phyloP scores from a whole-genome alignment of 2,113 vertebrate species.

The Dasyurus viverrinus region DNA sequence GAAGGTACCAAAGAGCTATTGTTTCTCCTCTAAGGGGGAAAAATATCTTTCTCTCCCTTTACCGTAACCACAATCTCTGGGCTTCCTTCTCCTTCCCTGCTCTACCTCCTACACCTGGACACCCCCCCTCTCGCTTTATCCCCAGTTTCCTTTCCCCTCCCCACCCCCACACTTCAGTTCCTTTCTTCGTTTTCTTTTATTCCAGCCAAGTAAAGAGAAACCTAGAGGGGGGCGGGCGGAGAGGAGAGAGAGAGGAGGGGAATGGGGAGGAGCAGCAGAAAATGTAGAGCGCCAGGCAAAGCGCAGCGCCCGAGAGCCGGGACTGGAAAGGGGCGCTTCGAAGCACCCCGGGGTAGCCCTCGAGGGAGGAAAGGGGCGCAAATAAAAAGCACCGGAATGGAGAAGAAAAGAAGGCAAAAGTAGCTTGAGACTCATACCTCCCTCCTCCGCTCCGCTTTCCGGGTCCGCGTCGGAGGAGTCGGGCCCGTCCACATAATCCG shows the following conservation, averaged over 20 bases:
- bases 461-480: slow-evolving; percentile 83
- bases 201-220: slow-evolving; percentile 25
- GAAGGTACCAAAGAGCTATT: neutral
- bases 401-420: neutral
- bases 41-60: neutral
- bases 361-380: neutral
- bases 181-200: neutral
- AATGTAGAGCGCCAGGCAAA: neutral
- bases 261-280: neutral
- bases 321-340: neutral
- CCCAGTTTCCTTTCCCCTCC: slow-evolving; percentile 9
- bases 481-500: slow-evolving; percentile 82
- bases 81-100: neutral
- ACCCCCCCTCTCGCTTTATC: slow-evolving; percentile 13
- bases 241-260: neutral
- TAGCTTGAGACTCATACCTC: slow-evolving; percentile 77
- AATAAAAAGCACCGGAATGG: neutral
- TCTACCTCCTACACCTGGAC: neutral
- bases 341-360: neutral
- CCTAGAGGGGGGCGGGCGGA: neutral
- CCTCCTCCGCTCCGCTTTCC: slow-evolving; percentile 83
- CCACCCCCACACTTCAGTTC: slow-evolving; percentile 27
- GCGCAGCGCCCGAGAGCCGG: neutral
- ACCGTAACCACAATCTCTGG: neutral
- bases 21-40: neutral